These are phyloP conservation scores for Acronicta alni DNA, from an alignment of 2,888 invertebrate genomes.

Conservation along the genomic window DNA sequence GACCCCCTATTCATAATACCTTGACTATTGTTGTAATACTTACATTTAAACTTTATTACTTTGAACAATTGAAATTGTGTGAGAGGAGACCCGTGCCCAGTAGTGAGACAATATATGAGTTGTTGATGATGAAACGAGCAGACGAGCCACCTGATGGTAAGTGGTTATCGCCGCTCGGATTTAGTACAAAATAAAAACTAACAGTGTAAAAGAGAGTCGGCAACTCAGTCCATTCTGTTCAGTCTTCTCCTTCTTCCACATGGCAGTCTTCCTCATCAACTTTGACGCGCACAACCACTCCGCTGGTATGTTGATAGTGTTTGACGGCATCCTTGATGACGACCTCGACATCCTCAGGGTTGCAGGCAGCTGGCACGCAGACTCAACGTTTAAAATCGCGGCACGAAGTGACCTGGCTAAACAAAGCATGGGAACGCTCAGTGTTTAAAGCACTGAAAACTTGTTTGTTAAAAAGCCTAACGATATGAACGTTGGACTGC, in stretches of 20 bases:
- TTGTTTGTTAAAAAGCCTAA: too few relatives aligned
- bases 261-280: constrained; percentile 91
- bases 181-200: constrained; percentile 55
- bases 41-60: too few relatives aligned
- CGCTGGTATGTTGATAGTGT: constrained; percentile 90
- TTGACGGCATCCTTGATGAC: constrained; percentile 89
- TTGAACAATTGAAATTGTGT: too few relatives aligned
- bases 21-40: constrained; percentile 1
- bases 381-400: constrained; percentile 92
- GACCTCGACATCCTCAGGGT: constrained; percentile 88
- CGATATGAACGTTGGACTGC: too few relatives aligned
- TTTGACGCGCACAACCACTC: constrained; percentile 90
- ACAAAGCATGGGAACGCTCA: constrained; percentile 75
- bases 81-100: too few relatives aligned
- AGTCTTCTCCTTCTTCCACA: constrained; percentile 79
- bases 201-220: constrained; percentile 83
- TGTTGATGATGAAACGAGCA: too few relatives aligned
- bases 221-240: constrained; percentile 78
- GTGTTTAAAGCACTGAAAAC: constrained; percentile 39
- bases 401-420: constrained; percentile 93
- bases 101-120: too few relatives aligned
- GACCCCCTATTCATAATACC: constrained; percentile 11
- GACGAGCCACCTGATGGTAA: too few relatives aligned
- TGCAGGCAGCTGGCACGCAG: constrained; percentile 91
- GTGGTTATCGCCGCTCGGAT: too few relatives aligned